Base-by-base conservation (phyloP, 2,797 vertebrate genomes). In the Poeciliopsis paucimaculata region DNA sequence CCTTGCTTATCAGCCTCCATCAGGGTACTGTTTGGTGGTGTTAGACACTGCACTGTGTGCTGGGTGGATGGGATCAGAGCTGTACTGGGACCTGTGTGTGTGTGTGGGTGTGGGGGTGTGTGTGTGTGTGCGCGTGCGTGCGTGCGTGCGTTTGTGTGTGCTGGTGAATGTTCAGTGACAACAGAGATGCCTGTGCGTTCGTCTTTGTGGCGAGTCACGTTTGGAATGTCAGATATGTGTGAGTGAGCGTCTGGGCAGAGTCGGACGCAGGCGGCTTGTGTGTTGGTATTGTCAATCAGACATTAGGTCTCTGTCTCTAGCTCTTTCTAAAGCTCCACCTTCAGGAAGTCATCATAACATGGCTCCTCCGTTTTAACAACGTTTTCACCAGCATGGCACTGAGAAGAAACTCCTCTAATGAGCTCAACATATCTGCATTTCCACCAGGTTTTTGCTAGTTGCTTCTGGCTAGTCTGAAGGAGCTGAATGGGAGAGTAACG, bases 221-320 rank as follows among this genome's bases (percentile, higher is more conserved):
- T 84, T 41, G 94, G 94, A 96, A 96, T 96, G 91, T 79, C 84
- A 95, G 93, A 92, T 92, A 96, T 96, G 94, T 74, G 79, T 72
- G 92, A 89, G 92, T 94, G 94, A 94, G 94, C 88, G 91, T 89
- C 86, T 80, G 88, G 82, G 83, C 78, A 4, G 9, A 57, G 72
- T 73, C 55, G 82, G 75, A 89, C 72, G 75, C 75, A 76, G 72
- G 53, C 86, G 55, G 62, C n/a, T 76, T 90, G 77, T 84, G 81
- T 90, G 77, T 88, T 88, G 88, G 91, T 84, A 76, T 91, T 92
- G 87, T 81, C 28, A 64, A 18, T 57, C n/a, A 28, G n/a, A 41
- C 39, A 20, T 49, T 49, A 49, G 18, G 18, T 20, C 47, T 49
- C 47, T 20, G 47, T 49, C 18, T 20, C 6, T 49, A 7, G 18